phyloP scores from a whole-genome alignment of 2,888 invertebrate species.

The Yponomeuta evonymella region DNA sequence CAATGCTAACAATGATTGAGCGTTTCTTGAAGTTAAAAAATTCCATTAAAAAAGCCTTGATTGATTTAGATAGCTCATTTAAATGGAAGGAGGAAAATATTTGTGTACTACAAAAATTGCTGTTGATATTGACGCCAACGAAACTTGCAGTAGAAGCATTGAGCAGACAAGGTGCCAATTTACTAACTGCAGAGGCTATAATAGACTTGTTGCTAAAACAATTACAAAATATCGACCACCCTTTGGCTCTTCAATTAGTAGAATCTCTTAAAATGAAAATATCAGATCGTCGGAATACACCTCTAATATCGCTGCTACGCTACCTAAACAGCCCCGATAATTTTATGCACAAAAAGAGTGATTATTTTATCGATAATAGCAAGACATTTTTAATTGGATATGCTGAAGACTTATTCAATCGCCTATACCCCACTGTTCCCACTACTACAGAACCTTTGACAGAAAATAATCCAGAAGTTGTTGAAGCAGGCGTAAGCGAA shows the following conservation, averaged over 20 bases:
- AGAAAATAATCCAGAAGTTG: conserved; percentile 17
- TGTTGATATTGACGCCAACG: conserved; percentile 20
- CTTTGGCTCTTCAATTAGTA: neutral
- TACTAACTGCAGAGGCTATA: conserved; percentile 21
- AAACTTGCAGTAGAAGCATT: conserved; percentile 23
- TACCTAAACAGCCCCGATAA: conserved; percentile 17
- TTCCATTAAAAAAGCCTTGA: conserved; percentile 17
- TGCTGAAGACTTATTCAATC: conserved; percentile 18
- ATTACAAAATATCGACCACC: conserved; percentile 9
- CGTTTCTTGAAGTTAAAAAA: conserved; percentile 21
- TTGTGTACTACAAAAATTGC: conserved; percentile 20
- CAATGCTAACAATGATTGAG: conserved; percentile 21
- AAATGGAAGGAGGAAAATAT: conserved; percentile 23
- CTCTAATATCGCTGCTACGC: conserved; percentile 18
- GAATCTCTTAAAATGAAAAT: conserved; percentile 14
- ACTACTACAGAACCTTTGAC: conserved; percentile 15
- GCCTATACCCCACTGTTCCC: conserved; percentile 18
- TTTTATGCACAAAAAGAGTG: conserved; percentile 23
- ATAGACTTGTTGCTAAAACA: conserved; percentile 17
- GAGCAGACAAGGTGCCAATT: conserved; percentile 22
- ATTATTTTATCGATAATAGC: conserved; percentile 21
- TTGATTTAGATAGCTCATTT: conserved; percentile 16
- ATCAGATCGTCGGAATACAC: conserved; percentile 12
- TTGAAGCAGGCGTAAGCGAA: conserved; percentile 19
- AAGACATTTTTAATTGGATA: conserved; percentile 22